These are phyloP conservation scores for Himalopsyche tibetana DNA, from an alignment of 2,888 invertebrate genomes.

Conservation along the genomic window DNA sequence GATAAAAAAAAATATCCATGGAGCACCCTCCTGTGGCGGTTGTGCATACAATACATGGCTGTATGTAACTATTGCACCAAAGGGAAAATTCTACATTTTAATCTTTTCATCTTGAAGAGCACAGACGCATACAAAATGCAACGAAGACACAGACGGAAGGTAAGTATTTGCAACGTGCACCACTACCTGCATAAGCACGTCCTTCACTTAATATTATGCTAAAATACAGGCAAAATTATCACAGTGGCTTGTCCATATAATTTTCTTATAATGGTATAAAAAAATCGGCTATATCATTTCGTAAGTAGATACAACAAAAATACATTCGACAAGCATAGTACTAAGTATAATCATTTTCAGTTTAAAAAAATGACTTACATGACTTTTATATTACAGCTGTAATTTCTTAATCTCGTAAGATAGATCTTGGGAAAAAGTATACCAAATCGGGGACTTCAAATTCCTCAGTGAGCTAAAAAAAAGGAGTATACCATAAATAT, in stretches of 20 bases:
- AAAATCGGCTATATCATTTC: no score
- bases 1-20: background rate
- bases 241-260: background rate
- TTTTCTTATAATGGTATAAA: no score
- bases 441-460: no score
- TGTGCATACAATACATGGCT: background rate
- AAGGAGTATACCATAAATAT: no score
- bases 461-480: no score
- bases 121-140: slow-evolving; percentile 8
- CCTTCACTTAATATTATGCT: background rate
- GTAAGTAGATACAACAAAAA: no score
- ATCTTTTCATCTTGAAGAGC: slow-evolving; percentile 21
- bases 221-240: background rate
- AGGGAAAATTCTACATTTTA: slow-evolving; percentile 12
- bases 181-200: background rate
- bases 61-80: background rate
- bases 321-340: no score
- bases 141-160: background rate
- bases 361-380: no score
- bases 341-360: no score
- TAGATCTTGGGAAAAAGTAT: no score
- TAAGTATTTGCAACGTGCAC: background rate
- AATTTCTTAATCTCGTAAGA: no score
- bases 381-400: no score
- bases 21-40: background rate